Percentiles rank a stretch among this genome's conserved stretches.
These are phyloP conservation scores for Ochropleura leucogaster DNA, from an alignment of 2,888 invertebrate species.

Conservation along the genomic window DNA sequence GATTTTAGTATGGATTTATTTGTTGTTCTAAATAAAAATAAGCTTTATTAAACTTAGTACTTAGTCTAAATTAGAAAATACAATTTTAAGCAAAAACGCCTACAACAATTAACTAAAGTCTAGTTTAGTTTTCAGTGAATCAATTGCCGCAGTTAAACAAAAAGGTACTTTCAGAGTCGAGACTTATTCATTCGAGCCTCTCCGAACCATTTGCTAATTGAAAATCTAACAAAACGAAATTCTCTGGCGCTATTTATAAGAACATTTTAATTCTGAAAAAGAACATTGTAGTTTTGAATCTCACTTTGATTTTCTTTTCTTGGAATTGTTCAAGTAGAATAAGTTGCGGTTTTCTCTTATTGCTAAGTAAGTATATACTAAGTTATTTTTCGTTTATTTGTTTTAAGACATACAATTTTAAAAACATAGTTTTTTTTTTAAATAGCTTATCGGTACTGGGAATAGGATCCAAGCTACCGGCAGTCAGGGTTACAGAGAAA, in stretches of 20 bases:
- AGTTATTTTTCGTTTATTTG: too few species aligned
- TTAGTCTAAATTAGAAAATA: not conserved
- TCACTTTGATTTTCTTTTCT: conserved; percentile 7
- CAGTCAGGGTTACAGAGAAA: too few species aligned
- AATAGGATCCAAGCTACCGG: too few species aligned
- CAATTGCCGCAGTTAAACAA: conserved; percentile 67
- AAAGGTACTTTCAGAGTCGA: conserved; percentile 61
- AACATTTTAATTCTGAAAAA: conserved; percentile 30
- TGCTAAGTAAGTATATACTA: conserved; percentile 7
- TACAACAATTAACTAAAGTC: conserved; percentile 37
- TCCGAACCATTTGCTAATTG: conserved; percentile 74
- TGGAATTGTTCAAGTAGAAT: conserved; percentile 24
- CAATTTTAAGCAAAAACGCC: not conserved
- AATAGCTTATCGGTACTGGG: too few species aligned
- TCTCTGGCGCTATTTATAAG: conserved; percentile 44
- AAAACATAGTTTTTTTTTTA: too few species aligned
- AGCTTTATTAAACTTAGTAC: not conserved
- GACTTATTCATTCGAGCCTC: conserved; percentile 70
- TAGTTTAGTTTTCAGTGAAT: conserved; percentile 46
- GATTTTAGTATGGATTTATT: too few species aligned
- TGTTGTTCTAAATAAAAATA: too few species aligned
- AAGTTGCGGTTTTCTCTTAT: conserved; percentile 21
- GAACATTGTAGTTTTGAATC: conserved; percentile 32
- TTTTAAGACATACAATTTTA: too few species aligned
- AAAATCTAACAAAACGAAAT: conserved; percentile 62